Evolutionary conservation across 2,888 invertebrate genomes (phyloP), one percentile per base, ranked within the genome.

Genomic region (Lasioglossum pauxillum): DNA sequence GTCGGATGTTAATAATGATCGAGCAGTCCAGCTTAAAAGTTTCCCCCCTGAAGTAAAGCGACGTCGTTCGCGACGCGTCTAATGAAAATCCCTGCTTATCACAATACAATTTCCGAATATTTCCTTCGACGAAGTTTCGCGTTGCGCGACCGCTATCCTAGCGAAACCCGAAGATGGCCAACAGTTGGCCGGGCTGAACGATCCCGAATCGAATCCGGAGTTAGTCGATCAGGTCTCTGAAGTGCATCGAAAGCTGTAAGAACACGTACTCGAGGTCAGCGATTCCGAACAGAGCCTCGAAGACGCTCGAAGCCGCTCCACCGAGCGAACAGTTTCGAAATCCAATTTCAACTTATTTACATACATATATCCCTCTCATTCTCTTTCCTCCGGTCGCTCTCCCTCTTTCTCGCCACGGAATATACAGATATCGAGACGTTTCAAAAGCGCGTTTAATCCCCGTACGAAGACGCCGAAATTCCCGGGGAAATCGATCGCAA

Each of bases 261-360:
- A 46, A 77, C 83, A 82, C 82, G 83, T 77, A 74, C 82, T 73
- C 49, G 78, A 57, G 49, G 71, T 71, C 75, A 53, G 60, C 78
- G 78, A 84, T 78, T 78, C 71, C 60, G 27, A 60, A 75, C 60
- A 7, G 49, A 35, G 44, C 27, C 41, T 35, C 31, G 74, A 84
- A 82, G 72, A 27, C 44, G 67, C n/a, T 57, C 74, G 35, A 23
- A 75, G 35, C 35, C 41, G 49, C 38, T 35, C 44, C n/a, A 44
- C 8, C 53, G 31, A 67, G 31, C 67, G 14, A 71, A 69, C 72
- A 75, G 53, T 60, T 41, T 71, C 31, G 16, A 19, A 57, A 69
- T 75, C 38, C 38, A 81, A 49, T 41, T 46, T 12, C 4, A 44
- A 41, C 57, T 16, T 80, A 69, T 80, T 41, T 83, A 80, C 80